Conservation (phyloP, 2,113 vertebrate genomes). For the Brevimyrus niger region DNA sequence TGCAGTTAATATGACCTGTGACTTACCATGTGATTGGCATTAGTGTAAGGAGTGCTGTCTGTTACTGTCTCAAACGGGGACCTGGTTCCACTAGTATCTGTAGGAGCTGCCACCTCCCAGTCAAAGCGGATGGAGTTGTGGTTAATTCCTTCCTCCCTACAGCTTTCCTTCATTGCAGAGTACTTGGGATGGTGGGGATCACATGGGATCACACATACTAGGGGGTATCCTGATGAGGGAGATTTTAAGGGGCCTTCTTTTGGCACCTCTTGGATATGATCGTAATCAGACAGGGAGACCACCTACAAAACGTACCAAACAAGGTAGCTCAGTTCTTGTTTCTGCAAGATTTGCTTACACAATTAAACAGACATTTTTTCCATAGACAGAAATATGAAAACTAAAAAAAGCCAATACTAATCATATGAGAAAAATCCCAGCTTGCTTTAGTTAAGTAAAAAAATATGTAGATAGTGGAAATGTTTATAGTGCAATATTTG, state of each 20-base stretch:
- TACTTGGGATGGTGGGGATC: conserved; percentile 85
- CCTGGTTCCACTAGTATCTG: conserved; percentile 75
- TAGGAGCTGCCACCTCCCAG: conserved; percentile 94
- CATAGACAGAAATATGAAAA: not conserved
- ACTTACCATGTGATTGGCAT: conserved; percentile 83
- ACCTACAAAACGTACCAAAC: conserved; percentile 57
- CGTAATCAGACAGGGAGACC: conserved; percentile 82
- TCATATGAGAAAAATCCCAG: not conserved
- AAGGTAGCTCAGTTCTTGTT: not conserved
- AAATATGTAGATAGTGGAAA: not conserved
- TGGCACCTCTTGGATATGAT: conserved; percentile 78
- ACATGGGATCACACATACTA: conserved; percentile 88
- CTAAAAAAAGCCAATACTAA: not conserved
- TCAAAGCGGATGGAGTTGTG: conserved; percentile 85
- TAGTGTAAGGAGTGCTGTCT: conserved; percentile 85
- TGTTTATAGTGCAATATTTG: not conserved
- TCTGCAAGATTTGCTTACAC: not conserved
- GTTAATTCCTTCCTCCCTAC: conserved; percentile 85
- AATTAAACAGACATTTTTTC: not conserved
- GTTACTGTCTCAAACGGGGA: conserved; percentile 94
- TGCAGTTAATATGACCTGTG: not conserved
- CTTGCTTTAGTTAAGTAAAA: not conserved
- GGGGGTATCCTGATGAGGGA: conserved; percentile 86
- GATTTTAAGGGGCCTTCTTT: conserved; percentile 77
- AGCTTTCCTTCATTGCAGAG: conserved; percentile 70